Evolutionary conservation across 2,888 invertebrate species (phyloP), one percentile per base, ranked within the genome.

Genomic region (Aplocera efformata): DNA sequence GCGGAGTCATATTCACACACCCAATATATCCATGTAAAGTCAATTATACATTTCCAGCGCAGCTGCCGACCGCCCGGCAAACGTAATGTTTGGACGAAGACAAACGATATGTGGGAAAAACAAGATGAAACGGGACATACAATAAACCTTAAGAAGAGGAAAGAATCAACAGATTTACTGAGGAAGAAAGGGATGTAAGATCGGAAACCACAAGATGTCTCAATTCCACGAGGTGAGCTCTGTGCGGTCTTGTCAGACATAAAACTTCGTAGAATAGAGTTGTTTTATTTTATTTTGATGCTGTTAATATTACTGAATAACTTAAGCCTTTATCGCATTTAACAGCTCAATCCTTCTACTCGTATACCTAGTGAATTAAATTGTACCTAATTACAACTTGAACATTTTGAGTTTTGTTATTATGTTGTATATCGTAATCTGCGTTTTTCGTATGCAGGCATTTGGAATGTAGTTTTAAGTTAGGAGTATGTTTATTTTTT

Each of bases 181-280:
- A 56, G 85, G 59, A 56, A 58, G 73, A 88, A 74, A 77, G 77
- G 68, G 88, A 88, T 66, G 69, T 56, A 62, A 63, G 74, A 85
- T 86, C 84, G 84, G 84, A 88, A 88, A 88, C 88, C 85, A 86
- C 88, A 86, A 85, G 86, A 88, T 86, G 85, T 88, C 88, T 88
- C 83, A 88, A 88, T 88, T 86, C 88, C 82, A 81, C 77, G 79
- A 82, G 79, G 73, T 77, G 64, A 83, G 76, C 72, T 72, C 78
- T 85, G 86, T 85, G 88, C 81, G 88, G 86, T 84, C 88, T 73
- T 69, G 70, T 72, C 74, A 75, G 76, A 76, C 72, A 71, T 70
- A 76, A 77, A 79, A 78, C 70, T 78, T 77, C 79, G 76, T 79
- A 76, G 76, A 81, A 76, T 76, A 72, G 75, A 66, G 69, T 76